Evolutionary conservation across 2,888 invertebrate genomes (phyloP).

Genomic region (Sinotaia quadrata): DNA sequence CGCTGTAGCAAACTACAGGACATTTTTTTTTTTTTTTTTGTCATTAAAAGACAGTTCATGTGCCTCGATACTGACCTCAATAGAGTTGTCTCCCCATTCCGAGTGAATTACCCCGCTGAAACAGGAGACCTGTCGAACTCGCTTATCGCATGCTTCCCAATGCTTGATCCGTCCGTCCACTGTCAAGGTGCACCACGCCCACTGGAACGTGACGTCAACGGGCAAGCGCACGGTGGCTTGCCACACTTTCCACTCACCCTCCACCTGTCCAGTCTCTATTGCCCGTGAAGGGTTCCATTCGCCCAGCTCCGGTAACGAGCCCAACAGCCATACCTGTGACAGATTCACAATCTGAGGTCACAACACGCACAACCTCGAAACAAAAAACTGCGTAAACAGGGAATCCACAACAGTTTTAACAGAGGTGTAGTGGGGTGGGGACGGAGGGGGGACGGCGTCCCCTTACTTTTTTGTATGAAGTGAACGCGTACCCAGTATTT

Average conservation of each 20-base stretch:
- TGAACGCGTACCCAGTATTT: too few relatives aligned
- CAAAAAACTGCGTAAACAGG: too few relatives aligned
- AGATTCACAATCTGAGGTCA: too few relatives aligned
- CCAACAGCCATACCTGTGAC: slow-evolving; percentile 34
- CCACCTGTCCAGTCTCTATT: slow-evolving; percentile 20
- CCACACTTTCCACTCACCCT: slow-evolving; percentile 24
- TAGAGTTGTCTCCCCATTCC: slow-evolving; percentile 22
- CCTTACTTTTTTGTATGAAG: too few relatives aligned
- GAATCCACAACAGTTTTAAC: too few relatives aligned
- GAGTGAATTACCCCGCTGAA: slow-evolving; percentile 37
- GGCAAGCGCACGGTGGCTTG: slow-evolving; percentile 25
- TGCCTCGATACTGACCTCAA: slow-evolving; percentile 5
- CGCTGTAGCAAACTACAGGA: too few relatives aligned
- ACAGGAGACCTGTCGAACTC: slow-evolving; percentile 27
- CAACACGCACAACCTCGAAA: too few relatives aligned
- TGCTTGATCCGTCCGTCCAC: slow-evolving; percentile 12
- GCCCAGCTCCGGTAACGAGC: slow-evolving; percentile 34
- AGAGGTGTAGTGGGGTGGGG: too few relatives aligned
- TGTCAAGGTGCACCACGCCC: slow-evolving; percentile 30
- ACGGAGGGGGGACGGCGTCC: too few relatives aligned
- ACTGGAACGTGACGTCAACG: slow-evolving; percentile 28
- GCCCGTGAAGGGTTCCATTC: slow-evolving; percentile 35
- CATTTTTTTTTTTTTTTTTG: too few relatives aligned
- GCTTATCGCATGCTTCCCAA: slow-evolving; percentile 32
- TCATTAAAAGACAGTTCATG: too few relatives aligned